Evolutionary conservation across 2,113 vertebrate genomes (phyloP).

Genomic region (Tyrannus savana): DNA sequence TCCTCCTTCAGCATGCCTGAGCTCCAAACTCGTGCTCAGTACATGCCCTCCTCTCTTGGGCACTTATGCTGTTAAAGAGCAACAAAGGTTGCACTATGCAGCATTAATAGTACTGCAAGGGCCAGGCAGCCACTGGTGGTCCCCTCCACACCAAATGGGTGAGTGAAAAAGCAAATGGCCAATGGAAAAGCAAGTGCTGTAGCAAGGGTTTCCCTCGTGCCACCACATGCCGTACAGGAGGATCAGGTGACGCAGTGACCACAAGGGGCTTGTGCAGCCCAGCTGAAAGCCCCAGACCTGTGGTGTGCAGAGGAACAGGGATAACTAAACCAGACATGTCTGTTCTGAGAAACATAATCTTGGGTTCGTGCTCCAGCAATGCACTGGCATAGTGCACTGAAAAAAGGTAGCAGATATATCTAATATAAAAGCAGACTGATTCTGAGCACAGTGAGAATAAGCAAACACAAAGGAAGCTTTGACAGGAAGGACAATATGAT

Average conservation of each 20-base stretch:
- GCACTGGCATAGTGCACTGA: neutral
- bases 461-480: neutral
- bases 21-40: neutral
- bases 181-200: neutral
- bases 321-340: neutral
- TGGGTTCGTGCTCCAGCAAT: neutral
- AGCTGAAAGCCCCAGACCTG: neutral
- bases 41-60: accelerated
- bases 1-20: neutral
- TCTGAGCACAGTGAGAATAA: neutral
- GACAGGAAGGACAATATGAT: neutral
- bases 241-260: neutral
- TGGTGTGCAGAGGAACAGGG: neutral
- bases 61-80: neutral
- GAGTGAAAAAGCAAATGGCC: neutral
- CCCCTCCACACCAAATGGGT: neutral
- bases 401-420: neutral
- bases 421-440: neutral
- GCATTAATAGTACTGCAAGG: neutral
- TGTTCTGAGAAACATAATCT: neutral
- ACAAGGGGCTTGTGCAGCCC: neutral
- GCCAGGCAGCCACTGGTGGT: neutral
- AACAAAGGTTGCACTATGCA: neutral
- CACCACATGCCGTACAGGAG: accelerated
- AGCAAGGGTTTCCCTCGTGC: neutral